Percentiles rank a stretch among this genome's conserved stretches.
Conservation (phyloP, 2,113 vertebrate species). For the Dasyurus viverrinus region DNA sequence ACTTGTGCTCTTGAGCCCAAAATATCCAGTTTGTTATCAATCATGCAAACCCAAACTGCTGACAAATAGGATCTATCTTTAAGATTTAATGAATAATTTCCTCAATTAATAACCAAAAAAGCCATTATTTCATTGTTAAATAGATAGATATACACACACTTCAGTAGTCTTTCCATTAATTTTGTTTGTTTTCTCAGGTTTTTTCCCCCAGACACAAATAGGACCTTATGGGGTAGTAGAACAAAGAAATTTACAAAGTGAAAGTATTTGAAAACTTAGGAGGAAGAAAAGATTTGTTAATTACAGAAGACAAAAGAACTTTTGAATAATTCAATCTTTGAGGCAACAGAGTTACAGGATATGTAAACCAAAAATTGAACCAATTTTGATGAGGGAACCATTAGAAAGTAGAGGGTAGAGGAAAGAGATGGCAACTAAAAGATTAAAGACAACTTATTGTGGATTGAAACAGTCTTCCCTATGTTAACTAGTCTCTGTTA, state of each 20-base stretch:
- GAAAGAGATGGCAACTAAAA: slow-evolving; percentile 9
- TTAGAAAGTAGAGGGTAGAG: slow-evolving; percentile 30
- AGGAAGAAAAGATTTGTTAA: neutral
- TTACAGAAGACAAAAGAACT: neutral
- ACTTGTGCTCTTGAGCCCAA: neutral
- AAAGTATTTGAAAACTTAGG: slow-evolving; percentile 23
- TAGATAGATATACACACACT: neutral
- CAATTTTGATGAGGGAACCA: slow-evolving; percentile 15
- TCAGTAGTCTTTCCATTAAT: neutral
- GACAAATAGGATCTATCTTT: neutral
- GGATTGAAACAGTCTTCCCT: neutral
- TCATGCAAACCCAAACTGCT: neutral
- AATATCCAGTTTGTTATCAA: neutral
- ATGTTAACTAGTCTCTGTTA: neutral
- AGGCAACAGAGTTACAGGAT: neutral
- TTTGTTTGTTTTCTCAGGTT: neutral
- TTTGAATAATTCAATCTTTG: neutral
- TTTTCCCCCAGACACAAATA: slow-evolving; percentile 33
- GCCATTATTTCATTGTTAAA: neutral
- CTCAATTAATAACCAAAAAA: neutral
- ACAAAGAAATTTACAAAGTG: slow-evolving; percentile 9
- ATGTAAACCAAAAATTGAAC: slow-evolving; percentile 11
- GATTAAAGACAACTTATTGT: slow-evolving; percentile 4
- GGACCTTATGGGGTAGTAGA: neutral
- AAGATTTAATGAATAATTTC: slow-evolving; percentile 3